Base-by-base conservation (phyloP, 2,888 invertebrate genomes). In the Drosophila barbarae region DNA sequence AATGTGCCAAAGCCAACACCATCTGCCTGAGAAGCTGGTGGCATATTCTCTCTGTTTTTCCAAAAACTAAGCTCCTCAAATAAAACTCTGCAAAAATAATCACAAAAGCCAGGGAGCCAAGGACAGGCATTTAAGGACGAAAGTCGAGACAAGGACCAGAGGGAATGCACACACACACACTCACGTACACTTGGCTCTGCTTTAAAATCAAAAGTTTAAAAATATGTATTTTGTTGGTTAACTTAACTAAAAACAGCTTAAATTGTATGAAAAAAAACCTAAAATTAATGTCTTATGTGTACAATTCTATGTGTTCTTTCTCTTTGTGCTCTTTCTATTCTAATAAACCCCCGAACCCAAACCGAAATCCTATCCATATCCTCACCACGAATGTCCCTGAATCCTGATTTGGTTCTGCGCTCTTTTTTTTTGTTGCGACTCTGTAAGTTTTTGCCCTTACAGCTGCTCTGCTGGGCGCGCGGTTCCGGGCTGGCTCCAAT, bases 381-480 rank as follows among this genome's bases (percentile, higher is more conserved):
- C 51, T 5, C 2, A 21, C 18, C 21, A 21, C 23, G 35, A 32
- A 47, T 47, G 46, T 34, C 3, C n/a, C 38, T 34, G 23, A 35
- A 38, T 41, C 12, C 42, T 32, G 47, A 53, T 56, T 69, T 52
- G 56, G 57, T 65, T 65, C 59, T 71, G 39, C 55, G 51, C 59
- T 39, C 34, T 58, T 66, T 67, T 72, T 65, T 67, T 72, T 65
- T 71, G 74, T 80, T 85, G 84, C 81, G 73, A 80, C 72, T 83
- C 73, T 83, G 81, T 82, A 89, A 89, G 88, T 89, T 85, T 88
- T 88, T 88, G 88, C 88, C 86, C 89, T 89, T 89, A 93, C 93
- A 94, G 94, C 94, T 91, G 93, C 94, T 90, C 92, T 94, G 88
- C 91, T 94, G 91, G 94, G 94, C 90, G 94, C 94, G 90, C 92